Conservation (phyloP, 2,888 invertebrate species). For the Spisula subtruncata region DNA sequence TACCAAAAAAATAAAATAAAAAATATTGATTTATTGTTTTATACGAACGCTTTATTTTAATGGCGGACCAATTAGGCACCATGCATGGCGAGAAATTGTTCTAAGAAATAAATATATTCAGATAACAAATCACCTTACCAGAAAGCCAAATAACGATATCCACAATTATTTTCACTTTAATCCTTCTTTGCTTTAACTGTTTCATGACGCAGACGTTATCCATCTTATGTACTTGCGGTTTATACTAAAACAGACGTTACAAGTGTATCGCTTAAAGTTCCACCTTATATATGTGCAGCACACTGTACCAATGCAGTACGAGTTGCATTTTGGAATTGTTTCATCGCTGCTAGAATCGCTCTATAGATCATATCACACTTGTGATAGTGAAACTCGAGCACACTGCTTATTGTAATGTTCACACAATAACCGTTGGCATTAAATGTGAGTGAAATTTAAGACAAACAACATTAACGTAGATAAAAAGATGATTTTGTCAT, state of each 20-base stretch:
- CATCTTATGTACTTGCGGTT: not conserved
- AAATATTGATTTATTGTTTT: too few species aligned
- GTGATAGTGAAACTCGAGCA: not conserved
- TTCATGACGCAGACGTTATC: not conserved
- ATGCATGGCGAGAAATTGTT: too few species aligned
- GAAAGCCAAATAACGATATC: slow-evolving; percentile 25
- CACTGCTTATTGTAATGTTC: too few species aligned
- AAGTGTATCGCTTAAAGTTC: not conserved
- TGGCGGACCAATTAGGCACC: too few species aligned
- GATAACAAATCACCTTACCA: not conserved
- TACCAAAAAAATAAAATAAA: too few species aligned
- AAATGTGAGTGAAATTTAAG: too few species aligned
- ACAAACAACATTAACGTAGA: too few species aligned
- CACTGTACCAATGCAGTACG: not conserved
- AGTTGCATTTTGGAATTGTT: not conserved
- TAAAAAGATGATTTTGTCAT: too few species aligned
- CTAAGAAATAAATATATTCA: not conserved
- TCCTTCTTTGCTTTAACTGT: not conserved
- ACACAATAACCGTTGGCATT: too few species aligned
- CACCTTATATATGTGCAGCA: not conserved
- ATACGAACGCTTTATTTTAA: too few species aligned
- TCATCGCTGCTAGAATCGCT: not conserved
- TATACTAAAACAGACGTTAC: not conserved
- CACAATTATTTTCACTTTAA: slow-evolving; percentile 10
- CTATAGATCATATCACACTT: not conserved